Evolutionary conservation across 2,888 invertebrate species (phyloP).

Genomic region (Thera britannica): DNA sequence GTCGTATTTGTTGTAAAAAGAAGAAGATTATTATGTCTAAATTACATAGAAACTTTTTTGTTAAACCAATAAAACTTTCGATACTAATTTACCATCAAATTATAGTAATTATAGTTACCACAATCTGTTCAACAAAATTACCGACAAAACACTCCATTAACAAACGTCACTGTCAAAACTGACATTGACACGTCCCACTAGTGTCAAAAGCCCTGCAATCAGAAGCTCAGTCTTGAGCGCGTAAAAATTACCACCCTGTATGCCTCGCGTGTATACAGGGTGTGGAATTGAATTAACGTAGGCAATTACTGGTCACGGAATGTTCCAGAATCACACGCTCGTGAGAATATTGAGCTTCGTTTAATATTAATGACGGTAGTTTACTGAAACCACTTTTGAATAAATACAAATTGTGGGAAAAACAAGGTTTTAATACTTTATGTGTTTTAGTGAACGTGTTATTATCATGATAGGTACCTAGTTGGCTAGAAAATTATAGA

Average conservation of each 20-base stretch:
- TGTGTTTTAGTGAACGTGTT: not conserved
- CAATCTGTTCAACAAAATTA: conserved; percentile 4
- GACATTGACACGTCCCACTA: conserved; percentile 31
- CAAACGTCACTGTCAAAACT: conserved; percentile 28
- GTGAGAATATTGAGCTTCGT: conserved; percentile 24
- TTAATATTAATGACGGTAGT: conserved; percentile 24
- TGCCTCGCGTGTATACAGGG: conserved; percentile 38
- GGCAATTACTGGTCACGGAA: conserved; percentile 42
- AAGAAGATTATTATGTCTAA: no score
- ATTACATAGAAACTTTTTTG: no score
- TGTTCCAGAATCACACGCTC: conserved; percentile 30
- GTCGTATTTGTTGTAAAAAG: no score
- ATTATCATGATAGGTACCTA: no score
- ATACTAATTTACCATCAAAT: no score
- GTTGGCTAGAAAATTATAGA: no score
- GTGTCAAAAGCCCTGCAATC: conserved; percentile 33
- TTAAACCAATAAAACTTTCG: no score
- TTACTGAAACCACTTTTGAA: conserved; percentile 3
- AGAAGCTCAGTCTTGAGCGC: conserved; percentile 24
- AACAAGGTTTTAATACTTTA: not conserved
- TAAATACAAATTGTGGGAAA: not conserved
- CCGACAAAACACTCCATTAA: conserved; percentile 9
- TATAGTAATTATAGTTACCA: not conserved
- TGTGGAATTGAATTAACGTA: conserved; percentile 42
- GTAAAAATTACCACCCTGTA: conserved; percentile 34